Conservation (phyloP, 2,888 invertebrate species). For the Drosophila subsilvestris region DNA sequence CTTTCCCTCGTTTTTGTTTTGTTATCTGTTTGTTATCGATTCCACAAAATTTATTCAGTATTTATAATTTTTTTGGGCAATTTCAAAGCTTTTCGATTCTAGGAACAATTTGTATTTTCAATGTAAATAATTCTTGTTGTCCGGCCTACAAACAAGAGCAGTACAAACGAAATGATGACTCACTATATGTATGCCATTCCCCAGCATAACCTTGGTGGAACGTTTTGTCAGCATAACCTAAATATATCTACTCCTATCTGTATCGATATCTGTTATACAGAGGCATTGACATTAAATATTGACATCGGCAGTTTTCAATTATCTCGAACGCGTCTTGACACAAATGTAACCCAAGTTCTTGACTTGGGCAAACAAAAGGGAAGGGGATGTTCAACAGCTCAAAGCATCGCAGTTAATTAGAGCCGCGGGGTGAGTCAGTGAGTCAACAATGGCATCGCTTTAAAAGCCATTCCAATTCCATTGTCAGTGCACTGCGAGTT, state of each 20-base stretch:
- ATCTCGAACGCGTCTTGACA: slow-evolving; percentile 65
- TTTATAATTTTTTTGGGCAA: too few species aligned
- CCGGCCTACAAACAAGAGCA: too few species aligned
- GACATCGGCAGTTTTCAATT: slow-evolving; percentile 62
- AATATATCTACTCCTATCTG: slow-evolving; percentile 26
- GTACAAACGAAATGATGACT: not conserved
- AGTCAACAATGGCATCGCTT: slow-evolving; percentile 32
- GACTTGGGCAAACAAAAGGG: slow-evolving; percentile 45
- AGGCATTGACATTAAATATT: slow-evolving; percentile 61
- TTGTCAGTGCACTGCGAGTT: slow-evolving; percentile 40
- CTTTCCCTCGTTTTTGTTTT: slow-evolving; percentile 15
- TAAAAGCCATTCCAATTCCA: slow-evolving; percentile 55
- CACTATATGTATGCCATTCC: not conserved
- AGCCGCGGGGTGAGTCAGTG: slow-evolving; percentile 62
- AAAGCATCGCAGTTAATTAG: slow-evolving; percentile 63
- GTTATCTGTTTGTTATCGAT: too few species aligned
- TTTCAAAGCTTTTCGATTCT: not conserved
- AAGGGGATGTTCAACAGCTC: slow-evolving; percentile 48
- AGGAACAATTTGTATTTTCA: not conserved
- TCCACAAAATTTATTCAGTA: not conserved
- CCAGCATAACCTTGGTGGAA: not conserved
- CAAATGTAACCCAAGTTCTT: slow-evolving; percentile 59
- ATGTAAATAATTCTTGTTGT: not conserved
- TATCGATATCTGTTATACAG: slow-evolving; percentile 18
- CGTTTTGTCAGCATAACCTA: not conserved